phyloP scores from a whole-genome alignment of 2,113 vertebrate species.

The Ardeotis arabs region DNA sequence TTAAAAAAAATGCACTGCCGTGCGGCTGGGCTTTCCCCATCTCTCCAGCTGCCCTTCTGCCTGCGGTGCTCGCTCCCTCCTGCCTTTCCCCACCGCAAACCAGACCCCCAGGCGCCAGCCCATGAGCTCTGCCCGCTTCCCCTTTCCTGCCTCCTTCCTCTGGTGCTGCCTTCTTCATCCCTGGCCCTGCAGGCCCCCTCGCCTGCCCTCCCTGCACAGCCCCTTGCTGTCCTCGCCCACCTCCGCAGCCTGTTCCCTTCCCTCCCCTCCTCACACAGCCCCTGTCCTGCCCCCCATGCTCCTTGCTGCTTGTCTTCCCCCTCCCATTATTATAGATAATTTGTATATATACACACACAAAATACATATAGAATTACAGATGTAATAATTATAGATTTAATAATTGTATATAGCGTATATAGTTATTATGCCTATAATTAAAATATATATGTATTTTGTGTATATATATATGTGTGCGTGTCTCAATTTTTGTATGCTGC shows the following conservation, averaged over 20 bases:
- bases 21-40: background rate
- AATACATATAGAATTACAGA: too few species aligned
- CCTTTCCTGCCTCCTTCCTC: background rate
- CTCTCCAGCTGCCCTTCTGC: background rate
- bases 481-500: background rate
- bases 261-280: fast-evolving
- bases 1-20: conserved; percentile 16
- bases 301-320: background rate
- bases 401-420: too few species aligned
- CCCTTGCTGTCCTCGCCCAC: background rate
- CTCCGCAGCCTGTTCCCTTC: background rate
- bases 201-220: background rate
- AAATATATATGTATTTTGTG: background rate
- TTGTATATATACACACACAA: too few species aligned
- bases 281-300: fast-evolving
- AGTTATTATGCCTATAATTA: too few species aligned
- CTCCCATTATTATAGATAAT: background rate
- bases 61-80: background rate
- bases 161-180: background rate
- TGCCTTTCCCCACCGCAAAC: fast-evolving
- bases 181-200: fast-evolving
- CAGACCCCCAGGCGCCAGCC: fast-evolving
- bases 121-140: background rate
- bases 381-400: too few species aligned
- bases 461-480: too few species aligned